Evolutionary conservation across 2,888 invertebrate species (phyloP).

Genomic region (Meloe dianella): DNA sequence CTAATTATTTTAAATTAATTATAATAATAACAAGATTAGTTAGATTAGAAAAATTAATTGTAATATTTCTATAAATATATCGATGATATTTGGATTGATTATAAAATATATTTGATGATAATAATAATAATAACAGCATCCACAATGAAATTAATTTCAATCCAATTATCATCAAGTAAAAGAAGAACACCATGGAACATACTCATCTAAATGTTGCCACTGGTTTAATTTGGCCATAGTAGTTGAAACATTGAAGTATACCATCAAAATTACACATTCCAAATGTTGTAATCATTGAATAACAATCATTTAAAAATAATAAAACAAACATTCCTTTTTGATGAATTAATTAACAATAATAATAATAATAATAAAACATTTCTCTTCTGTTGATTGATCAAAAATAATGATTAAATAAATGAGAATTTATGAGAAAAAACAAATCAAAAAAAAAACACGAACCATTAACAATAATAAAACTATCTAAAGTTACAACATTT

Average conservation of each 20-base stretch:
- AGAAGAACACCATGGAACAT: slow-evolving; percentile 54
- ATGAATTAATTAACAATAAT: background rate
- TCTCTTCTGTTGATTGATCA: background rate
- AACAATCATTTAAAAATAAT: background rate
- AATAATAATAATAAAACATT: background rate
- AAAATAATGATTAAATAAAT: no score
- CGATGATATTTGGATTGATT: slow-evolving; percentile 8
- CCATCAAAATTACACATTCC: slow-evolving; percentile 16
- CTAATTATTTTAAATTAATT: background rate
- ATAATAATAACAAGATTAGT: background rate
- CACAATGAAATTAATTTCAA: background rate
- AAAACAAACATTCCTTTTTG: no score
- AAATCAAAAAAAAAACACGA: no score
- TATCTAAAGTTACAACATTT: no score
- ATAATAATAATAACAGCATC: no score
- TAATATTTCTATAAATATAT: background rate
- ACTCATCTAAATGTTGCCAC: slow-evolving; percentile 53
- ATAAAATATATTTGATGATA: background rate
- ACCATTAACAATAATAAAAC: no score
- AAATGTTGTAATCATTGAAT: background rate
- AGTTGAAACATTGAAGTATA: slow-evolving; percentile 17
- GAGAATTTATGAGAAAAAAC: no score
- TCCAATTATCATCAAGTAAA: slow-evolving; percentile 29
- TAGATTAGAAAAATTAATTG: background rate
- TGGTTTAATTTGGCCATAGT: slow-evolving; percentile 16